A percentile compares a stretch with the other conserved stretches of the same genome.
Conservation (phyloP, 1,140 invertebrate species). For the Propsilocerus akamusi region DNA sequence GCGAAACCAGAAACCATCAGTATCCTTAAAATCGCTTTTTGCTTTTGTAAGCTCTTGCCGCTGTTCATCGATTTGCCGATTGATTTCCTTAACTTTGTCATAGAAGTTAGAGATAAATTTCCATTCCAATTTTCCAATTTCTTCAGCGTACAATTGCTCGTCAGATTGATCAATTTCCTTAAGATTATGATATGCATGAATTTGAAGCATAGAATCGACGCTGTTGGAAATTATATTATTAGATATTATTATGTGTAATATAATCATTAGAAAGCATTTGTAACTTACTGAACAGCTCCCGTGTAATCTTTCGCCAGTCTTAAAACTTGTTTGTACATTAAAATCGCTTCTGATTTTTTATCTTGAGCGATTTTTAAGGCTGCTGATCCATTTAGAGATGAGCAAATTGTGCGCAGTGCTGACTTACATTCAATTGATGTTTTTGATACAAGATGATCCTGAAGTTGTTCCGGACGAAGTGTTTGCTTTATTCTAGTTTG, state of each 20-base stretch:
- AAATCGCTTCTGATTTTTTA: conserved; percentile 32
- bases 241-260: no score
- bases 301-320: conserved; percentile 32
- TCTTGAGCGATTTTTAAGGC: conserved; percentile 38
- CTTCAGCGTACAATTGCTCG: conserved; percentile 28
- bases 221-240: conserved; percentile 7
- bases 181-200: conserved; percentile 53
- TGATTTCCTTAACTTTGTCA: neutral
- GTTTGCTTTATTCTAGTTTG: conserved; percentile 11
- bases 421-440: conserved; percentile 44
- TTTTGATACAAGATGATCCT: conserved; percentile 42
- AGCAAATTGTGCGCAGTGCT: conserved; percentile 37
- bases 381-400: conserved; percentile 45
- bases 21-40: conserved; percentile 15
- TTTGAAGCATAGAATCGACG: conserved; percentile 31
- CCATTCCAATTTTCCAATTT: conserved; percentile 24
- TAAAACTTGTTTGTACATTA: conserved; percentile 40
- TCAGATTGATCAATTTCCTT: conserved; percentile 32
- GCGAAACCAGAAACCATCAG: neutral
- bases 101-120: conserved; percentile 37
- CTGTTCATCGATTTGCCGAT: neutral
- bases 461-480: conserved; percentile 37
- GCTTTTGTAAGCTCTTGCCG: neutral
- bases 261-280: conserved; percentile 3
- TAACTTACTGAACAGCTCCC: conserved; percentile 8